These are phyloP conservation scores for Eudyptes chrysolophus DNA, from an alignment of 2,113 vertebrate genomes.

Conservation along the genomic window DNA sequence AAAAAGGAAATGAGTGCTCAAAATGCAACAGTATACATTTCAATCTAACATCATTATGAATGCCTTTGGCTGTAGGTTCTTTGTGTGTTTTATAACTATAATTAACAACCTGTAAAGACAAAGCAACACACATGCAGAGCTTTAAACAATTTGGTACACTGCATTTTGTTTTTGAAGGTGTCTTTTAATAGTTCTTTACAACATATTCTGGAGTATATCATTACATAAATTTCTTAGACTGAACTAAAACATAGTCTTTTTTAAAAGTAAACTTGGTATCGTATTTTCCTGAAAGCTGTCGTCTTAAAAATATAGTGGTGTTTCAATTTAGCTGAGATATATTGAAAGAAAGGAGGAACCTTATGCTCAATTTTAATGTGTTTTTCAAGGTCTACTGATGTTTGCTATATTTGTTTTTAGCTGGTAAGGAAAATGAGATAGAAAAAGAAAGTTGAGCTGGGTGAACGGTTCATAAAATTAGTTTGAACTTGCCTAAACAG, in stretches of 20 bases:
- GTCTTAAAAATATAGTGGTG: conserved; percentile 12
- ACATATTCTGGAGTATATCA: not conserved
- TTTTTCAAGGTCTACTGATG: conserved; percentile 62
- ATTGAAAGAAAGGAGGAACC: not conserved
- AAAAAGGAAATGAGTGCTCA: not conserved
- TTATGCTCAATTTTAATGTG: conserved; percentile 6
- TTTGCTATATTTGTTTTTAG: conserved; percentile 55
- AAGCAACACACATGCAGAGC: not conserved
- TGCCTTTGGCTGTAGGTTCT: not conserved
- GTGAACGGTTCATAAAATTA: conserved; percentile 59
- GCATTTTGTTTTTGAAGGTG: not conserved
- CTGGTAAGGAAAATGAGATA: conserved; percentile 39
- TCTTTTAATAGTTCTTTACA: not conserved
- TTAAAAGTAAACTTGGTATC: not conserved
- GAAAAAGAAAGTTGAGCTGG: conserved; percentile 50
- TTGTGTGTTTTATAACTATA: not conserved
- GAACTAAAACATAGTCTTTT: not conserved
- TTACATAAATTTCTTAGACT: not conserved
- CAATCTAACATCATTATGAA: not conserved
- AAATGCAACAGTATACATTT: not conserved
- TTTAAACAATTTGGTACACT: not conserved
- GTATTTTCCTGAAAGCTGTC: conserved; percentile 27
- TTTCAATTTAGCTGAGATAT: conserved; percentile 39
- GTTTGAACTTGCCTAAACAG: conserved; percentile 59
- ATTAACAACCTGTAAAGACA: not conserved